Evolutionary conservation across 2,888 invertebrate genomes (phyloP), one percentile per base, ranked within the genome.

Genomic region (Zelleria hepariella): DNA sequence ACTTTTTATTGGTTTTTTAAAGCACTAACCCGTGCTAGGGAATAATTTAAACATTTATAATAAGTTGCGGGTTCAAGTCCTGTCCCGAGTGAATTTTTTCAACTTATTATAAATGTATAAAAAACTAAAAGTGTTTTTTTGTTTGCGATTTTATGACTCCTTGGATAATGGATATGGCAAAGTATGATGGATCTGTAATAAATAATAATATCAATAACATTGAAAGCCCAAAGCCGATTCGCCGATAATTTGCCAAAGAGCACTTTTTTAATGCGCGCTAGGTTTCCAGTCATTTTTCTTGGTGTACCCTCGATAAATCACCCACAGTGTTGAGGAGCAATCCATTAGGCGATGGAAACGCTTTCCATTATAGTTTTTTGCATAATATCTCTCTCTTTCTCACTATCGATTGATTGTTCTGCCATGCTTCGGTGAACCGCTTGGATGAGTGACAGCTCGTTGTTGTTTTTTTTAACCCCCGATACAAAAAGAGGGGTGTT

Each of bases 261-360:
- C 79, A 70, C 67, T 56, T 59, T 63, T 63, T 64, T 59, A 58
- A 61, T 61, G 48, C 20, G n/a, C 55, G 32, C 6, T 21, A 32
- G 54, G 54, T 26, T 54, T 54, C 26, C 21, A 55, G 55, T 55
- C 55, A 55, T 55, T 55, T 55, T 55, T 55, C 55, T 55, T 55
- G 55, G 55, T 32, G 27, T 55, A 55, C 55, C 55, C 55, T 76
- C 75, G 78, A 87, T 87, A 86, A 86, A 87, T 87, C 86, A 86
- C 76, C 21, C 20, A 10, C 69, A 72, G 73, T 77, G 80, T 80
- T 77, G 59, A 55, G 48, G 42, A 56, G 48, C 59, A 18, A 59
- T 59, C 54, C 86, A 86, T 86, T 87, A 87, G 80, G 82, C 74
- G 84, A 86, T 86, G 83, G 84, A 86, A 76, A 76, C 85, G 82